Evolutionary conservation across 2,797 vertebrate genomes (phyloP), one percentile per base, ranked within the genome.

Genomic region (Mastacembelus armatus): DNA sequence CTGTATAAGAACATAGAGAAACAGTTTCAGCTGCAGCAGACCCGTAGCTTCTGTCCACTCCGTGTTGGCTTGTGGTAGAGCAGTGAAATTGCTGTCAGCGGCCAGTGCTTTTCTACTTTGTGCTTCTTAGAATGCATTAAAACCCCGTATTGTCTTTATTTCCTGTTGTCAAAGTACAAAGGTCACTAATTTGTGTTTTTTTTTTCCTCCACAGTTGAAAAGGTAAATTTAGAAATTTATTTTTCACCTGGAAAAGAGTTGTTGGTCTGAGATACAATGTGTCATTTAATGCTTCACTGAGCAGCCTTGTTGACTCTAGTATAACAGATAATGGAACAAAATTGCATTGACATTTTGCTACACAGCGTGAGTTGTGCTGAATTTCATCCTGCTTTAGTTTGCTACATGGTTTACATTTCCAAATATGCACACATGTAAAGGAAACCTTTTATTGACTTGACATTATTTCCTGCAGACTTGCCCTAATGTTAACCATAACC

Each of bases 281-380:
- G 33, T 50, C 74, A 74, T 69, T 61, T 44, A 35, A 71, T n/a
- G 51, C 60, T 24, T 52, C 14, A 18, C 43, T 26, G 55, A 83
- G 66, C 67, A 42, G 62, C 24, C 29, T 64, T 7, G 14, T 36
- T 22, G 40, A 69, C 59, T 56, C 45, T 43, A 74, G 54, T 64
- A n/a, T 43, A 54, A 56, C 45, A 44, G 45, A 64, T 61, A 85
- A 80, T 66, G 62, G 36, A 63, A 71, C 30, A 58, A 33, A 83
- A 82, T 47, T 64, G 54, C 18, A 24, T 4, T 15, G 45, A 64
- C 7, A 48, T 80, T 81, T 62, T 51, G 71, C 62, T 76, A 40
- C 19, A 50, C 29, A 19, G 38, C 2, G 39, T 29, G 22, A 24
- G 26, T 16, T 27, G n/a, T 33, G 54, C 18, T 14, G 2, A n/a